A percentile compares a stretch with the other conserved stretches of the same genome.
These are phyloP conservation scores for Acanthoscelides obtectus DNA, from an alignment of 2,888 invertebrate species.

Conservation along the genomic window DNA sequence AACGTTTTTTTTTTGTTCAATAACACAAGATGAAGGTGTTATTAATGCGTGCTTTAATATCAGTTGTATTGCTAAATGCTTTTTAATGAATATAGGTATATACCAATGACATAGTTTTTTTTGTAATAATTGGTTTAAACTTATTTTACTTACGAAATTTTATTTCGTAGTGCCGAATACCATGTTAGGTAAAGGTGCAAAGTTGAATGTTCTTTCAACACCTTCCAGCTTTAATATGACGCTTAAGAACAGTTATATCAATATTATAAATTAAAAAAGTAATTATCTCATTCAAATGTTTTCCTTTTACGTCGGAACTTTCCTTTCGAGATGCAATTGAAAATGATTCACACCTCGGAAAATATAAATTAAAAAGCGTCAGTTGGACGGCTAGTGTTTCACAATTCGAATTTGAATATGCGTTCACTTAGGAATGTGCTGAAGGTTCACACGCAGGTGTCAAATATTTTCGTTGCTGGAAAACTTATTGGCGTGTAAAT, in stretches of 20 bases:
- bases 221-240: neutral
- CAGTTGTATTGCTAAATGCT: neutral
- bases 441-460: too few species aligned
- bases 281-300: neutral
- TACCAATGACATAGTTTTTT: neutral
- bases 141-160: neutral
- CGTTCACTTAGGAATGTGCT: too few species aligned
- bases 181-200: neutral
- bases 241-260: neutral
- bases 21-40: neutral
- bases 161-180: neutral
- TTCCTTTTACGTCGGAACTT: neutral
- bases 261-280: neutral
- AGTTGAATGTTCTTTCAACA: neutral
- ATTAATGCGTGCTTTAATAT: neutral
- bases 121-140: neutral
- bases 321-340: neutral
- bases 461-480: too few species aligned
- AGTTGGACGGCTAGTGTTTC: too few species aligned
- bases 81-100: neutral
- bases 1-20: neutral
- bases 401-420: too few species aligned
- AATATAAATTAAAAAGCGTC: too few species aligned
- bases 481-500: too few species aligned
- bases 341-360: neutral